Evolutionary conservation across 2,888 invertebrate genomes (phyloP).

Genomic region (Onthophagus sagittarius): DNA sequence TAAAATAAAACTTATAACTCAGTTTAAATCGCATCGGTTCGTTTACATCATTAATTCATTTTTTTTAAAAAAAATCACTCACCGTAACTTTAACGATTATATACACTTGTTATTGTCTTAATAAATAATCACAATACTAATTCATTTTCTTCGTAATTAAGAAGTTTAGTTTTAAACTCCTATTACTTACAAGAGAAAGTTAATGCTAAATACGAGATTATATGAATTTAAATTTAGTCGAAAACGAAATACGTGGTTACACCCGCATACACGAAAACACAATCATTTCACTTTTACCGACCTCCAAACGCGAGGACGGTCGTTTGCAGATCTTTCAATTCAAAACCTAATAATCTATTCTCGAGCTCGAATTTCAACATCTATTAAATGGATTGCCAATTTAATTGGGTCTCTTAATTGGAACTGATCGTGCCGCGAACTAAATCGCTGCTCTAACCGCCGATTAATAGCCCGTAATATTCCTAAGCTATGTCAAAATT

Average conservation of each 20-base stretch:
- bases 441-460: not conserved
- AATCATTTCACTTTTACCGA: not conserved
- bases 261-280: not conserved
- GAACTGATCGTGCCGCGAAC: not conserved
- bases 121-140: no score
- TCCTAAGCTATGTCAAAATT: not conserved
- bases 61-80: no score
- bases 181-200: not conserved
- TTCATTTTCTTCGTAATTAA: no score
- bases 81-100: no score
- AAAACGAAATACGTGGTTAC: not conserved
- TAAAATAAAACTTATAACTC: no score
- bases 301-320: not conserved
- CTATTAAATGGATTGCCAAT: not conserved
- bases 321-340: not conserved
- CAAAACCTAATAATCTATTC: not conserved
- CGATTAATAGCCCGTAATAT: not conserved
- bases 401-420: not conserved
- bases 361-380: not conserved
- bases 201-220: not conserved
- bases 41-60: no score
- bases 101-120: no score
- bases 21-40: no score
- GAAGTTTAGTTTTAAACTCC: no score
- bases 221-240: no score